phyloP scores from a whole-genome alignment of 1,140 invertebrate species.

The Doryteuthis pealeii region DNA sequence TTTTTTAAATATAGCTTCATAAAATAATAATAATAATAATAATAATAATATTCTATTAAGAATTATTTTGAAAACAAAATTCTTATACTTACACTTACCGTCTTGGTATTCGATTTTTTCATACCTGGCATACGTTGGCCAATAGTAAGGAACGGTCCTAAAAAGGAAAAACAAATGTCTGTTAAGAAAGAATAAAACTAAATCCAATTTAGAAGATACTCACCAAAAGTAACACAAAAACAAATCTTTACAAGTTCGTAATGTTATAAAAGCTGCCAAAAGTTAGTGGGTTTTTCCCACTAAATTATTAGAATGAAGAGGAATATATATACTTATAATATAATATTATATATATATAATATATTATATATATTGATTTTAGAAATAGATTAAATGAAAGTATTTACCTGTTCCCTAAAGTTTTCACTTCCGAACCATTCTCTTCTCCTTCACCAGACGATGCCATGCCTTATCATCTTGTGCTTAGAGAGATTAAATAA shows the following conservation, averaged over 20 bases:
- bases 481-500: no score
- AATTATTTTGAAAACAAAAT: background rate
- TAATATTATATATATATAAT: no score
- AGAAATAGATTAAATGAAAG: background rate
- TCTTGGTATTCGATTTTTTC: conserved; percentile 95
- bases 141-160: conserved; percentile 96
- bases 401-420: conserved; percentile 64
- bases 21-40: no score
- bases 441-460: conserved; percentile 45
- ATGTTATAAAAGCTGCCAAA: no score
- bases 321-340: background rate
- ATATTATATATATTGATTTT: background rate
- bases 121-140: conserved; percentile 99
- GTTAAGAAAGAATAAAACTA: no score
- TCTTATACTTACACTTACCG: conserved; percentile 77
- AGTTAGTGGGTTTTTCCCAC: no score
- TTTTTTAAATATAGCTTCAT: no score
- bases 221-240: no score
- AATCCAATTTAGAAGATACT: no score
- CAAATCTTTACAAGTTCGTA: no score
- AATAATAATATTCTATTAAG: background rate
- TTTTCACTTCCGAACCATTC: conserved; percentile 52
- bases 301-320: no score
- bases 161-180: conserved; percentile 23
- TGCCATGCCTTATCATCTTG: conserved; percentile 22